Base-by-base conservation (phyloP, 1,140 invertebrate species). In the Drosophila virilis region DNA sequence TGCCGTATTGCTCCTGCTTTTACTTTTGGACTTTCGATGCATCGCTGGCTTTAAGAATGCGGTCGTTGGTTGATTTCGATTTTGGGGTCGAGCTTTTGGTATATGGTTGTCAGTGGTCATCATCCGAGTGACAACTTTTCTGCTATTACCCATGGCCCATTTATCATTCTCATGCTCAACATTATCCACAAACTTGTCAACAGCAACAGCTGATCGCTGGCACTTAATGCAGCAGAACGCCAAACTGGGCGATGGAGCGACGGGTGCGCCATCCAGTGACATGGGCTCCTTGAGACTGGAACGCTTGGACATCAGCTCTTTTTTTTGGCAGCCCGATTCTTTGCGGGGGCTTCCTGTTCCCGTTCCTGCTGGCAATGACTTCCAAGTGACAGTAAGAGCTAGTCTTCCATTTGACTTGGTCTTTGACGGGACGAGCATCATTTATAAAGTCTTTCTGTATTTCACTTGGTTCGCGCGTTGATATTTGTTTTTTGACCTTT, bases 11-110 rank as follows among this genome's bases (percentile, higher is more conserved):
- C 40, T 58, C 74, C 82, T 86, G 60, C 67, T 71, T 79, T 86
- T 86, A 57, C 79, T 69, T 38, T 83, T 86, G 8, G 62, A 74
- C 54, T 83, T 88, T 60, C 83, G 77, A 77, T 86, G 83, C 79
- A 77, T 83, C 35, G 61, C 65, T 64, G 82, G 64, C 50, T 38
- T 68, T 54, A 50, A 62, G 8, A 28, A 55, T 12, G 54, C 50
- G 15, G 57, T 55, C 40, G 52, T 72, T 7, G 40, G 12, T 45
- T 68, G 65, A 40, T 69, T 74, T 46, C 66, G 65, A 43, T 69
- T 74, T 46, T 60, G 65, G 45, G 51, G 61, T 51, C 64, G 61
- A 38, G 28, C 48, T 69, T 64, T 85, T 67, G 52, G 62, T 43
- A 59, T 72, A 58, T 32, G 33, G 32, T 69, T 74, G n/a, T 70